Conservation (phyloP, 92 coral and sea anemone genomes). For the Meandrina meandrites region DNA sequence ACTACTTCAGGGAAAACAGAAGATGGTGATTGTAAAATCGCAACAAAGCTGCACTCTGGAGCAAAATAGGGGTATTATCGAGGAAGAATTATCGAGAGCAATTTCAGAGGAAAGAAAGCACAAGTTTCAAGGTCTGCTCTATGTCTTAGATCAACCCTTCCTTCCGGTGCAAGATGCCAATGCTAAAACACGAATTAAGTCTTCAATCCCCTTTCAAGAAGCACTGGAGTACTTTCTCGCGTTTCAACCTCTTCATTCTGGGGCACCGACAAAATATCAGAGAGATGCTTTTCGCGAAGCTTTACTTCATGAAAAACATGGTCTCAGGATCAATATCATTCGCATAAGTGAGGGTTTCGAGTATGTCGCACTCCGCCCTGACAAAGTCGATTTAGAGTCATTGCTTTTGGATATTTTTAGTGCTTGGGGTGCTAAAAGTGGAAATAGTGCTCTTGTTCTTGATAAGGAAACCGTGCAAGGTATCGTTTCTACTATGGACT, state of each 20-base stretch:
- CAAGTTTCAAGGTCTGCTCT: conserved; percentile 37
- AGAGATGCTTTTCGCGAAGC: conserved; percentile 40
- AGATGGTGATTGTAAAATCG: conserved; percentile 25
- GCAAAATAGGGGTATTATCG: too few species aligned
- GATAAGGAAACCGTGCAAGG: conserved; percentile 47
- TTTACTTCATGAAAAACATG: too few species aligned
- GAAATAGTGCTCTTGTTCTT: conserved; percentile 30
- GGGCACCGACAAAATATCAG: conserved; percentile 43
- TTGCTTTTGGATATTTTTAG: conserved; percentile 33
- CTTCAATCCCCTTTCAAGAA: conserved; percentile 44
- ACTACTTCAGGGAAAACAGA: conserved; percentile 33
- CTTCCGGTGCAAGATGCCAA: conserved; percentile 35
- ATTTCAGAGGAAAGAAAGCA: conserved; percentile 39
- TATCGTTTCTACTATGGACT: conserved; percentile 45
- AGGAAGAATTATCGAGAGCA: too few species aligned
- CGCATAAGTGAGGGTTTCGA: conserved; percentile 28
- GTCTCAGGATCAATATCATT: conserved; percentile 30
- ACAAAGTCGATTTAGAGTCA: conserved; percentile 41
- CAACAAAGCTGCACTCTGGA: conserved; percentile 24
- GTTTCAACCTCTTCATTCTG: conserved; percentile 42
- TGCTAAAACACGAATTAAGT: conserved; percentile 26
- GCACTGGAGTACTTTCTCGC: conserved; percentile 48
- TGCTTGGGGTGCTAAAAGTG: conserved; percentile 7
- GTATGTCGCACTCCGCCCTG: conserved; percentile 40
- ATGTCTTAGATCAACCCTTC: conserved; percentile 39